phyloP scores from a whole-genome alignment of 1,140 invertebrate species.

The Heliothis virescens region DNA sequence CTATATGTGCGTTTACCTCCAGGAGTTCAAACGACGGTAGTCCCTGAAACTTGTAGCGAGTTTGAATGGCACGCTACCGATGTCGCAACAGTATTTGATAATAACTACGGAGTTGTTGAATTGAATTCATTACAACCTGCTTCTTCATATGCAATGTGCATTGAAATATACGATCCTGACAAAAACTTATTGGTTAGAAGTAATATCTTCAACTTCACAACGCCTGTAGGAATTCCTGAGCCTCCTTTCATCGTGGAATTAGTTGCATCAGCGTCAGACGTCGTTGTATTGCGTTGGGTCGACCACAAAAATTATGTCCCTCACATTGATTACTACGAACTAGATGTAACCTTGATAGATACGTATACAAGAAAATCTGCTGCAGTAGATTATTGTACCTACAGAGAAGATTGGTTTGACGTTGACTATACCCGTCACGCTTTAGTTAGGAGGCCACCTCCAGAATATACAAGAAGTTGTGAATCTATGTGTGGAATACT shows the following conservation, averaged over 20 bases:
- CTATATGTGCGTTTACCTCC: conserved; percentile 71
- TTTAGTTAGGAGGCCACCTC: conserved; percentile 73
- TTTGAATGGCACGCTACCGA: conserved; percentile 72
- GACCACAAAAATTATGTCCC: conserved; percentile 72
- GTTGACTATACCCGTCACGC: conserved; percentile 73
- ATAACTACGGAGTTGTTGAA: conserved; percentile 52
- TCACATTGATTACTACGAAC: conserved; percentile 71
- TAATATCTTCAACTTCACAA: conserved; percentile 72
- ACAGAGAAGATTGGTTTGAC: conserved; percentile 60
- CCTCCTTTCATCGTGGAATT: conserved; percentile 77
- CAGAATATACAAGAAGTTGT: conserved; percentile 73
- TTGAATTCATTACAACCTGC: conserved; percentile 67
- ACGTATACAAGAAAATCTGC: conserved; percentile 58
- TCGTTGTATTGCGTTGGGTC: conserved; percentile 73
- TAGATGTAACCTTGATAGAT: conserved; percentile 73
- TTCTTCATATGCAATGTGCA: conserved; percentile 73
- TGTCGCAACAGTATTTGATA: conserved; percentile 54
- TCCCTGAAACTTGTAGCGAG: conserved; percentile 77
- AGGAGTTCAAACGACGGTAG: conserved; percentile 55
- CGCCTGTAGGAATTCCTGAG: conserved; percentile 73
- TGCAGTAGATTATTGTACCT: conserved; percentile 66
- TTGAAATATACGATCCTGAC: conserved; percentile 72
- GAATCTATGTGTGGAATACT: conserved; percentile 77
- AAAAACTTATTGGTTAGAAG: conserved; percentile 64
- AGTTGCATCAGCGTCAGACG: conserved; percentile 66